A percentile compares a stretch with the other conserved stretches of the same genome.
Conservation (phyloP, 1,140 invertebrate species). For the Sarcophaga bullata region DNA sequence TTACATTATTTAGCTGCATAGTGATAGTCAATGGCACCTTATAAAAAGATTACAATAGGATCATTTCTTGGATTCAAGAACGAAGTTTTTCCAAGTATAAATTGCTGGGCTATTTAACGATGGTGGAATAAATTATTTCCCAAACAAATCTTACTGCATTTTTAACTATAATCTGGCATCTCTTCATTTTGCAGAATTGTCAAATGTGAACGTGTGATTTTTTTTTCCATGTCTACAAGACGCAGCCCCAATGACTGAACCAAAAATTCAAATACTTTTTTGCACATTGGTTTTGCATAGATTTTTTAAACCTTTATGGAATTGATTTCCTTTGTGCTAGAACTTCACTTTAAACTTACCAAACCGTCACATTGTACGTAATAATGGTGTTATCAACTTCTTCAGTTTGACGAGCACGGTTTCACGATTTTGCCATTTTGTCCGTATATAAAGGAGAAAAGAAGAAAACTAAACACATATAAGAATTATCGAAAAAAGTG, state of each 20-base stretch:
- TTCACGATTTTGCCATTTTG: slow-evolving; percentile 72
- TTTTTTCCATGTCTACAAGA: slow-evolving; percentile 34
- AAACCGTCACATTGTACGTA: slow-evolving; percentile 87
- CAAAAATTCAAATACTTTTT: background rate
- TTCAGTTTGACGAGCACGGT: slow-evolving; percentile 65
- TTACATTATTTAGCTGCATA: too few relatives aligned
- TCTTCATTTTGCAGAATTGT: slow-evolving; percentile 37
- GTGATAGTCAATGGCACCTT: too few relatives aligned
- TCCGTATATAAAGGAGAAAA: slow-evolving; percentile 53
- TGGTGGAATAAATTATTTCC: too few relatives aligned
- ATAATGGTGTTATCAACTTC: slow-evolving; percentile 64
- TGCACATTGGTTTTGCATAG: background rate
- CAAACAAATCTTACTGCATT: too few relatives aligned
- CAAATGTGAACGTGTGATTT: slow-evolving; percentile 55
- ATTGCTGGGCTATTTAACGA: too few relatives aligned
- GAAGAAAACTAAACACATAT: slow-evolving; percentile 24
- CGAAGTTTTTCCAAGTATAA: too few relatives aligned
- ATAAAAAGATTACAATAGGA: too few relatives aligned
- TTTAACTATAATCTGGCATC: background rate
- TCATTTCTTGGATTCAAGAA: too few relatives aligned
- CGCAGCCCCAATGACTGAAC: background rate
- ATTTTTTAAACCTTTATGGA: background rate
- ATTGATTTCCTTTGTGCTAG: background rate
- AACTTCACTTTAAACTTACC: slow-evolving; percentile 66
- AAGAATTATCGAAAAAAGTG: slow-evolving; percentile 48